phyloP scores from a whole-genome alignment of 2,113 vertebrate species.

The Macheiramphus alcinus region DNA sequence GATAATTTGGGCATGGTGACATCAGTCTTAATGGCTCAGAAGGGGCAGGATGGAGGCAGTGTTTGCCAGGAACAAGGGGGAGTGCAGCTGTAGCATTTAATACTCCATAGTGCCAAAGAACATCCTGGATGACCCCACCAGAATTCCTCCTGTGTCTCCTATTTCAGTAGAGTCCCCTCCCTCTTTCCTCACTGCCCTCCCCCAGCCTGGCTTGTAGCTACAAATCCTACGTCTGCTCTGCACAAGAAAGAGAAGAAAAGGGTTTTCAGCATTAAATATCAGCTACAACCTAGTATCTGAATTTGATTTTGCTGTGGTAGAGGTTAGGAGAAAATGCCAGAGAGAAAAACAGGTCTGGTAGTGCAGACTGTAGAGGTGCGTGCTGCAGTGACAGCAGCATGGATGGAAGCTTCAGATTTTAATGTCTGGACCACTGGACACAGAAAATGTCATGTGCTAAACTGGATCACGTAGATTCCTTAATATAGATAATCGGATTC shows the following conservation, averaged over 20 bases:
- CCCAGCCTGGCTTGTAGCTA: neutral
- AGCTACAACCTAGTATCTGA: neutral
- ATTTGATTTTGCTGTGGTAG: neutral
- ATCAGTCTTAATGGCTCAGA: neutral
- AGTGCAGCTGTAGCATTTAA: conserved; percentile 30
- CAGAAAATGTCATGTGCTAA: neutral
- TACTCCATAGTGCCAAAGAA: conserved; percentile 17
- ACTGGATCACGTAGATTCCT: neutral
- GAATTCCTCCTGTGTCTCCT: neutral
- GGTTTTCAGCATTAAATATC: neutral
- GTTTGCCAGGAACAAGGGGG: conserved; percentile 31
- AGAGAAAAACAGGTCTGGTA: neutral
- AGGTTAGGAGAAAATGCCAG: neutral
- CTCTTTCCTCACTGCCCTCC: neutral
- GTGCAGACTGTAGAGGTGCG: neutral
- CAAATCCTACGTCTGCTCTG: neutral
- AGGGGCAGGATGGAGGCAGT: neutral
- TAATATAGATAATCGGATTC: neutral
- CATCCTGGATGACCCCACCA: conserved; percentile 44
- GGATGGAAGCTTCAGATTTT: neutral
- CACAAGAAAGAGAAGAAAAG: neutral
- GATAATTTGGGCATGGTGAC: conserved; percentile 19
- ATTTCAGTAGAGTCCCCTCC: conserved; percentile 27
- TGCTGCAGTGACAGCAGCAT: neutral
- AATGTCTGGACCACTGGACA: neutral